Percentiles rank a stretch among this genome's conserved stretches.
phyloP scores from a whole-genome alignment of 2,113 vertebrate genomes.

The Prinia subflava region DNA sequence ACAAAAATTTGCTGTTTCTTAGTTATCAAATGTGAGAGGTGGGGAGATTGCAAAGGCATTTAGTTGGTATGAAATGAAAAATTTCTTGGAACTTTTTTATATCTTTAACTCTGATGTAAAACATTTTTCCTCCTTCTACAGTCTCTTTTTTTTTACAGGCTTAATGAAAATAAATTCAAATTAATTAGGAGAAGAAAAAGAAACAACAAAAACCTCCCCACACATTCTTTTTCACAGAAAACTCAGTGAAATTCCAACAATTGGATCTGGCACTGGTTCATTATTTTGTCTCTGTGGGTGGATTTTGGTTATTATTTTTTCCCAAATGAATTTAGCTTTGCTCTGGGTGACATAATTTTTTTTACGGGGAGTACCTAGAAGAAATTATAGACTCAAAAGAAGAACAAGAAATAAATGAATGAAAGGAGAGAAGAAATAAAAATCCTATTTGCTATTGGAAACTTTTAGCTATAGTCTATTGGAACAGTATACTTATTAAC shows the following conservation, averaged over 20 bases:
- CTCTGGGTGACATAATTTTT: background rate
- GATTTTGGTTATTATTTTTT: background rate
- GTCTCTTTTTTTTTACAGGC: background rate
- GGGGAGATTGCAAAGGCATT: background rate
- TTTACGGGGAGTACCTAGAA: background rate
- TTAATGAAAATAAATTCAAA: background rate
- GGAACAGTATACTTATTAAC: background rate
- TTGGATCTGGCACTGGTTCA: background rate
- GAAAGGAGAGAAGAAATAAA: background rate
- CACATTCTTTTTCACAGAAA: background rate
- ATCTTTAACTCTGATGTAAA: background rate
- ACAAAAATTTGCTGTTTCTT: background rate
- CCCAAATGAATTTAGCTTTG: background rate
- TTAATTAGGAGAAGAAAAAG: background rate
- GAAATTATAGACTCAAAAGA: background rate
- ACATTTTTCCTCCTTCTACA: background rate
- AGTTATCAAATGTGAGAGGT: rapidly evolving
- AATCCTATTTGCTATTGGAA: background rate
- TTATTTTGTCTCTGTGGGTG: background rate
- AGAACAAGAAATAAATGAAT: background rate
- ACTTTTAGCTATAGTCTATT: background rate
- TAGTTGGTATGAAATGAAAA: background rate
- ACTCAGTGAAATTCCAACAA: background rate
- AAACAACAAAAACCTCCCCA: rapidly evolving
- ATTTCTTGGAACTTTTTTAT: background rate